A percentile compares a stretch with the other conserved stretches of the same genome.
Conservation (phyloP, 2,113 vertebrate species). For the Corvus hawaiiensis region DNA sequence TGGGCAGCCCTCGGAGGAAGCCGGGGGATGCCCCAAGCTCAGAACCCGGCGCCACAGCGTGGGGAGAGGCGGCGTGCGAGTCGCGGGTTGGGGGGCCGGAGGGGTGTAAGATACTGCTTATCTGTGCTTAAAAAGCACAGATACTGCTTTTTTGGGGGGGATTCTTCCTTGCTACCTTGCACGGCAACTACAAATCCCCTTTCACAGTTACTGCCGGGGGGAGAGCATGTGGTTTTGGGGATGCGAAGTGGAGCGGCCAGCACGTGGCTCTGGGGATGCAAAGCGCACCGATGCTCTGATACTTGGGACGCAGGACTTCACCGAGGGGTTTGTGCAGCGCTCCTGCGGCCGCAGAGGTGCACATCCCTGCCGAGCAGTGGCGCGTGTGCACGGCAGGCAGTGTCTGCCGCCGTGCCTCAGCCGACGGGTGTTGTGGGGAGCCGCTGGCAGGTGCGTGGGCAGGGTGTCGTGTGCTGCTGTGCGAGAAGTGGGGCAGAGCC, state of each 20-base stretch:
- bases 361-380: not conserved
- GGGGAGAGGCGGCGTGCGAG: not conserved
- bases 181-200: not conserved
- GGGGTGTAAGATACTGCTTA: too few species aligned
- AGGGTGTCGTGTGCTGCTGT: not conserved
- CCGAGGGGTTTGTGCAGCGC: not conserved
- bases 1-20: not conserved
- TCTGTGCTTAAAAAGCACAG: too few species aligned
- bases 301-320: not conserved
- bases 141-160: rapidly evolving
- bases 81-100: not conserved
- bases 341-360: not conserved
- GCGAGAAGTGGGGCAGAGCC: not conserved
- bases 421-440: not conserved
- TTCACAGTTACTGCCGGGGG: not conserved
- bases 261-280: not conserved
- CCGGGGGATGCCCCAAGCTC: not conserved
- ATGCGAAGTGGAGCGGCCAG: not conserved
- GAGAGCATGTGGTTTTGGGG: not conserved
- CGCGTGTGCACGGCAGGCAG: not conserved
- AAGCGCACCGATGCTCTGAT: not conserved
- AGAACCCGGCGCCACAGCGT: not conserved
- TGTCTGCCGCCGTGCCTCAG: not conserved
- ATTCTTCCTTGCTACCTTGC: not conserved
- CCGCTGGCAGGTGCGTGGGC: not conserved